Base-by-base conservation (phyloP, 2,888 invertebrate genomes). In the Orthonychiurus folsomi region DNA sequence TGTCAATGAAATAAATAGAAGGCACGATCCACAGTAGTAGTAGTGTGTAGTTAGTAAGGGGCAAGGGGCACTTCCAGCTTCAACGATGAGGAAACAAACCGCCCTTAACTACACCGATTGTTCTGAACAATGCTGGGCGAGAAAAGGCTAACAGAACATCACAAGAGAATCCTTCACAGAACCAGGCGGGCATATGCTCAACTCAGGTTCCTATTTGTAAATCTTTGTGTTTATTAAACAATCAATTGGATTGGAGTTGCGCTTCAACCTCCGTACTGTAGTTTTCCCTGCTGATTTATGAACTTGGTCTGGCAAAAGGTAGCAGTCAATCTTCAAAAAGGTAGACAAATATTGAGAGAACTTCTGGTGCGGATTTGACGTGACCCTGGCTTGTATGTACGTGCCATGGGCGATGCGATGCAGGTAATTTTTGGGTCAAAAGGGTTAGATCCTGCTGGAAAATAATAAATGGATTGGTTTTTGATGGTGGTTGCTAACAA, bases 31-130 rank as follows among this genome's bases (percentile, higher is more conserved):
- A 66, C 60, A 56, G 58, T n/a, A 27, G n/a, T 27, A 55, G 28
- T 27, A 26, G 24, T 52, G 20, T 5, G 37, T 15, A 37, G 9
- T 37, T 37, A 9, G 15, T 37, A n/a, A n/a, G n/a, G n/a, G 37
- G 37, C 37, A 37, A 37, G 37, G 37, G 9, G 15, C 5, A 15
- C 9, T 9, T 15, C 37, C 37, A 9, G 5, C 9, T 5, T 15
- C 37, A 9, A 15, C 9, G 37, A 5, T 15, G 37, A 52, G 69
- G 72, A 70, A 72, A 72, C 69, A 70, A 72, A 72, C 70, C 70
- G 69, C 72, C 72, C 67, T 66, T 69, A 71, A 71, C 71, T 69
- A 69, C 63, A 55, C 47, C 66, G 64, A 69, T 70, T 71, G 68
- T 70, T 67, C 65, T 52, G 63, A 58, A 65, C 64, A 66, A 65